A percentile compares a stretch with the other conserved stretches of the same genome.
These are phyloP conservation scores for Clusia tigrina DNA, from an alignment of 2,888 invertebrate species.

Conservation along the genomic window DNA sequence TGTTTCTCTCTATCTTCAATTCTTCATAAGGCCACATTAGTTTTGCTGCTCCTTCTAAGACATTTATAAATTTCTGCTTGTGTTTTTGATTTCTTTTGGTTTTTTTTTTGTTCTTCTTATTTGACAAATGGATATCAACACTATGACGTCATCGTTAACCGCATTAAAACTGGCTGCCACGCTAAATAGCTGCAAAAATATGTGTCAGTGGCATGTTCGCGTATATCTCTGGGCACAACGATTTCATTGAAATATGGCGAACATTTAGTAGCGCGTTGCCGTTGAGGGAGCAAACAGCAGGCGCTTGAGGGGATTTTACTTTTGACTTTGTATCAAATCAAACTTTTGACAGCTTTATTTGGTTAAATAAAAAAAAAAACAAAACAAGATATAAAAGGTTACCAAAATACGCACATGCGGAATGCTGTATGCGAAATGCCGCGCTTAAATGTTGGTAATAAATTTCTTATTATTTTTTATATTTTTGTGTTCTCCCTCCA, in stretches of 20 bases:
- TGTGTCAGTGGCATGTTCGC: neutral
- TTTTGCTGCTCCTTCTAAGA: neutral
- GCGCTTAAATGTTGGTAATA: neutral
- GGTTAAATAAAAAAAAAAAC: neutral
- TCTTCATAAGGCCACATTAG: no score
- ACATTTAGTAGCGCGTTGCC: neutral
- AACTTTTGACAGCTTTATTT: constrained; percentile 8
- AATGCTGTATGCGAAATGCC: neutral
- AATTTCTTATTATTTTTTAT: neutral
- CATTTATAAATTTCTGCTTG: neutral
- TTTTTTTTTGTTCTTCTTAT: constrained; percentile 4
- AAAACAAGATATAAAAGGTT: neutral
- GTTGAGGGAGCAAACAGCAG: neutral
- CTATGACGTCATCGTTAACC: constrained; percentile 5
- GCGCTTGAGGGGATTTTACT: neutral
- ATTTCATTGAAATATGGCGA: neutral
- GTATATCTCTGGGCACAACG: neutral
- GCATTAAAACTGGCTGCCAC: neutral
- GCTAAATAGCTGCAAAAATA: no score
- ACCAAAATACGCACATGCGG: neutral
- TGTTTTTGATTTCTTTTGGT: neutral
- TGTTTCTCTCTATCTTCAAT: no score
- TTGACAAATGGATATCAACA: constrained; percentile 6
- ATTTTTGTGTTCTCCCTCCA: neutral
- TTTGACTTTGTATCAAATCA: neutral